Conservation (phyloP, 23 tunicate genomes). For the Corella eumyota region DNA sequence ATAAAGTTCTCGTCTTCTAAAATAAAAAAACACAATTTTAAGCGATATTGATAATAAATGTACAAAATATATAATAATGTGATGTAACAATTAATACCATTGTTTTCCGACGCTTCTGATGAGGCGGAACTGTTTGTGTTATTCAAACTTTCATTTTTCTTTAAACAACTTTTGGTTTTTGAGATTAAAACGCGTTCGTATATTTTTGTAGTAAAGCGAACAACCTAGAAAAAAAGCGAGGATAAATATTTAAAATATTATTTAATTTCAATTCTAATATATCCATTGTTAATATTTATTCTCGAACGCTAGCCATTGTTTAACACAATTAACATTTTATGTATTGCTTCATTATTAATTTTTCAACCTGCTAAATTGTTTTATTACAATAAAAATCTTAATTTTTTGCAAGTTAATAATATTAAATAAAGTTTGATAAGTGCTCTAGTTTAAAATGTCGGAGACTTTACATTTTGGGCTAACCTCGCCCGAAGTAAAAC, state of each 20-base stretch:
- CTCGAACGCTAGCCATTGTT: neutral
- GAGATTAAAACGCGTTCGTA: slow-evolving; percentile 32
- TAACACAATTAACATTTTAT: neutral
- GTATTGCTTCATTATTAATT: too few species aligned
- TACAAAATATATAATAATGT: neutral
- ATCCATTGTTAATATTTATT: too few species aligned
- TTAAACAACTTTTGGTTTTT: slow-evolving; percentile 16
- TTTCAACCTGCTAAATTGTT: too few species aligned
- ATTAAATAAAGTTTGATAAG: too few species aligned
- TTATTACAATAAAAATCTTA: too few species aligned
- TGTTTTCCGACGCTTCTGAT: neutral
- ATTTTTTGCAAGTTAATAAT: too few species aligned
- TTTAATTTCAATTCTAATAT: too few species aligned
- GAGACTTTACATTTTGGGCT: slow-evolving; percentile 26
- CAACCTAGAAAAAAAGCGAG: slow-evolving; percentile 15
- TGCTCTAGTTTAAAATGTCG: too few species aligned
- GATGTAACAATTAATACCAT: neutral
- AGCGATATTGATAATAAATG: neutral
- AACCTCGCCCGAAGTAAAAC: slow-evolving; percentile 13
- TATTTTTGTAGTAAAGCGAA: slow-evolving; percentile 35
- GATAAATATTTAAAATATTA: too few species aligned
- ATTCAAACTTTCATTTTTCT: neutral
- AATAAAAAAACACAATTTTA: slow-evolving; percentile 2
- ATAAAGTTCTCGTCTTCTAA: slow-evolving; percentile 4
- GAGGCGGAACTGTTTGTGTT: neutral